These are phyloP conservation scores for Dasypogon diadema DNA, from an alignment of 2,888 invertebrate species.

Conservation along the genomic window DNA sequence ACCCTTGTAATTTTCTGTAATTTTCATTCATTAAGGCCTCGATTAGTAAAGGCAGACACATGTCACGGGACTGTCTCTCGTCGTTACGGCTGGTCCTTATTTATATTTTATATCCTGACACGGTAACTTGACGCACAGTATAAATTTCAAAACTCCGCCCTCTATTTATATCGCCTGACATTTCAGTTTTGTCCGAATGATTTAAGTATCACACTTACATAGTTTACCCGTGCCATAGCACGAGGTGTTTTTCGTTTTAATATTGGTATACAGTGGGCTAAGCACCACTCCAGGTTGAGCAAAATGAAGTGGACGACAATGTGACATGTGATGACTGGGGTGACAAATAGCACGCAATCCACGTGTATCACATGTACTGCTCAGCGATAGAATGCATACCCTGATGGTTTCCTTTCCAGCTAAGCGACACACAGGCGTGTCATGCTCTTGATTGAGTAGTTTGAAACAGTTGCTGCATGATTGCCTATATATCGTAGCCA, in stretches of 20 bases:
- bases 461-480: background rate
- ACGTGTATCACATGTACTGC: background rate
- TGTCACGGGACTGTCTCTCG: constrained; percentile 54
- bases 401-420: background rate
- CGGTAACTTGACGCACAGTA: constrained; percentile 10
- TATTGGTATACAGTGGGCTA: no score
- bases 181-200: constrained; percentile 53
- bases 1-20: constrained; percentile 54
- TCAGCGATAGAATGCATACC: background rate
- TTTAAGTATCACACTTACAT: constrained; percentile 52
- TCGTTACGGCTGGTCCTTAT: constrained; percentile 21
- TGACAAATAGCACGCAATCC: constrained; percentile 56
- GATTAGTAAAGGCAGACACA: constrained; percentile 54
- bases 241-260: constrained; percentile 5
- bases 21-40: constrained; percentile 55
- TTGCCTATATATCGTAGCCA: no score
- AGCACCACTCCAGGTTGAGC: background rate
- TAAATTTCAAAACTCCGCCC: constrained; percentile 54
- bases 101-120: constrained; percentile 52
- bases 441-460: constrained; percentile 19
- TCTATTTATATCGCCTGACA: constrained; percentile 52
- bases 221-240: constrained; percentile 13
- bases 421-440: background rate
- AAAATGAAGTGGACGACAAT: constrained; percentile 6
- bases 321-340: constrained; percentile 56